Conservation (phyloP, 2,888 invertebrate genomes). For the Hypomecis punctinalis region DNA sequence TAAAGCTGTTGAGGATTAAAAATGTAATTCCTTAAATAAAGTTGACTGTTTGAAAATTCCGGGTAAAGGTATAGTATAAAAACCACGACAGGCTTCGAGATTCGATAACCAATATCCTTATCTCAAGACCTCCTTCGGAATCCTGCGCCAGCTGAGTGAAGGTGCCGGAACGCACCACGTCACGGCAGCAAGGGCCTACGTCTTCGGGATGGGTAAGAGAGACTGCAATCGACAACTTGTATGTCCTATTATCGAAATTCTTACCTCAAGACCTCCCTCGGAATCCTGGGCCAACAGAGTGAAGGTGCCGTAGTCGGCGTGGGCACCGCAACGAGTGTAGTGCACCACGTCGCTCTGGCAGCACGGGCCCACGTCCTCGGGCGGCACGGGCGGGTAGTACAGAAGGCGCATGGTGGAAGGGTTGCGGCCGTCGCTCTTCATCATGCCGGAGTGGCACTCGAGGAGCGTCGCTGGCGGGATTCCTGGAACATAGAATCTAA, state of each 20-base stretch:
- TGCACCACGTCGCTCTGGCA: slow-evolving; percentile 60
- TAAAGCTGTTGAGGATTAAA: too few relatives aligned
- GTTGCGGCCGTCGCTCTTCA: slow-evolving; percentile 86
- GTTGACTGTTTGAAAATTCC: too few relatives aligned
- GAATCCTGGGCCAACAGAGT: slow-evolving; percentile 90
- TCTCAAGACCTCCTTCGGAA: slow-evolving; percentile 90
- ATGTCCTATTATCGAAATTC: too few relatives aligned
- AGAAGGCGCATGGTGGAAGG: slow-evolving; percentile 88
- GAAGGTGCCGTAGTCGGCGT: slow-evolving; percentile 91
- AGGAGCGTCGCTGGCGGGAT: slow-evolving; percentile 86
- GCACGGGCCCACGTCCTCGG: slow-evolving; percentile 84
- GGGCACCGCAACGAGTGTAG: slow-evolving; percentile 88
- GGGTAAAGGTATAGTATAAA: too few relatives aligned
- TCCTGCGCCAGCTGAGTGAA: slow-evolving; percentile 91
- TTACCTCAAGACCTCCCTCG: slow-evolving; percentile 89
- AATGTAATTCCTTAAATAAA: too few relatives aligned
- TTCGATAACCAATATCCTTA: too few relatives aligned
- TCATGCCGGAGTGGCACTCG: slow-evolving; percentile 87
- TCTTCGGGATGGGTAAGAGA: too few relatives aligned
- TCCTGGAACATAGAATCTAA: slow-evolving; percentile 62
- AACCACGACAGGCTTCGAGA: too few relatives aligned
- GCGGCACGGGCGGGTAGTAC: slow-evolving; percentile 89
- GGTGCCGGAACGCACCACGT: slow-evolving; percentile 82
- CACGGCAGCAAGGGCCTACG: too few relatives aligned
- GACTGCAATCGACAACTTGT: too few relatives aligned